Evolutionary conservation across 53 echinoderm and acorn worm species (phyloP).

Genomic region (Astropecten irregularis): DNA sequence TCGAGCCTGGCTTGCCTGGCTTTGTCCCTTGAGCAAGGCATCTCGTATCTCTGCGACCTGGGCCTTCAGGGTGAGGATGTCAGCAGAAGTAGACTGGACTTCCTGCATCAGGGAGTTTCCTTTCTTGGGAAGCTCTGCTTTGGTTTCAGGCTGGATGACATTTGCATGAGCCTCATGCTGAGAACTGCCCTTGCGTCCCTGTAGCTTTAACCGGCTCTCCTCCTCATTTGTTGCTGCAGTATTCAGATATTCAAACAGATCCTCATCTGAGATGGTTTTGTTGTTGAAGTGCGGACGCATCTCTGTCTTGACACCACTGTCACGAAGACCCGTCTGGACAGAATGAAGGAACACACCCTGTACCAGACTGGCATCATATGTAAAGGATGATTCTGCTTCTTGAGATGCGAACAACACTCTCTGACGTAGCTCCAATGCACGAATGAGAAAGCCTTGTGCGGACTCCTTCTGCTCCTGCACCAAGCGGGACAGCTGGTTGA

Average conservation of each 20-base stretch:
- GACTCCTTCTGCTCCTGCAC: conserved; percentile 46
- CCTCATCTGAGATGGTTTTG: background rate
- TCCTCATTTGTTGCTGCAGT: background rate
- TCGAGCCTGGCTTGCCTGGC: background rate
- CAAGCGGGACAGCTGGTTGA: conserved; percentile 55
- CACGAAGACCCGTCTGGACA: background rate
- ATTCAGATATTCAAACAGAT: conserved; percentile 1
- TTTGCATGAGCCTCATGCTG: too few species aligned
- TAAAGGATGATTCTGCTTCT: background rate
- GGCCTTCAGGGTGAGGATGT: background rate
- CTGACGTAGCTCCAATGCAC: conserved; percentile 67
- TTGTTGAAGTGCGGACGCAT: background rate
- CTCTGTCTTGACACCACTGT: background rate
- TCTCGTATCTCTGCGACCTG: background rate
- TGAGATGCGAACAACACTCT: conserved; percentile 13
- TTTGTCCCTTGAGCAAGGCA: background rate
- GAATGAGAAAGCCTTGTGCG: conserved; percentile 59
- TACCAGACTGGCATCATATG: too few species aligned
- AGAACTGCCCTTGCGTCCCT: too few species aligned
- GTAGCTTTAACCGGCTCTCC: background rate
- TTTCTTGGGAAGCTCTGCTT: background rate
- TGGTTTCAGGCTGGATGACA: too few species aligned
- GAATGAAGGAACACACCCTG: too few species aligned
- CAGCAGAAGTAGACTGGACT: background rate
- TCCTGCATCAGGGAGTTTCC: background rate